Base-by-base conservation (phyloP, 2,888 invertebrate species). In the Spatulosminthurus flaviceps region DNA sequence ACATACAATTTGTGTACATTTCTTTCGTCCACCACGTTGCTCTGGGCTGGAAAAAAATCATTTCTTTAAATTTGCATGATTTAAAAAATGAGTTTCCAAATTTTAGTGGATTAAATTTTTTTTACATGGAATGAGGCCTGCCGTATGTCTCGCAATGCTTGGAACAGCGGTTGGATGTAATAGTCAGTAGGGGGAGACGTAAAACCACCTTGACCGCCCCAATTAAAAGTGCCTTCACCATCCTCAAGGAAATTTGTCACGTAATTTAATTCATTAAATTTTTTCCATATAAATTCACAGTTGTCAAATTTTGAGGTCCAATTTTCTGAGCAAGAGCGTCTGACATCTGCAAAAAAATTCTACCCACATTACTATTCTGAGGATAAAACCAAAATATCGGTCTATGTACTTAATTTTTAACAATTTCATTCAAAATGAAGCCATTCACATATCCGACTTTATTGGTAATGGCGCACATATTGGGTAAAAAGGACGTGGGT, bases 161-260 rank as follows among this genome's bases (percentile, higher is more conserved):
- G 93, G 13, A 92, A 85, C 79, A 93, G 92, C 0, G 94, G 92
- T 77, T 93, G 89, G 82, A 93, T 89, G 83, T 95, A 95, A 86
- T 94, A 94, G 86, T 95, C 94, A 0, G 93, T 93, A 0, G 96
- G 96, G 0, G 91, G 90, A 16, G 90, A 87, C 5, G 89, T 88
- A 86, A 95, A 95, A 0, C 93, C 93, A 66, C 89, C 88, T 86
- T 93, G 93, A 4, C 74, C 80, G n/a, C 90, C 86, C 84, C 92
- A 93, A 86, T 92, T 93, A 86, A 93, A 94, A 0, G 94, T 94
- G 0, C 86, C 85, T 0, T 92, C 89, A 81, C 91, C 91, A 87
- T 95, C 95, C 89, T 95, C 95, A 0, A 91, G 93, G 85, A 93
- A 95, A 16, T 92, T 93, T 0, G 95, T 95, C 0, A 91, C 90